Base-by-base conservation (phyloP, 1,140 invertebrate species). In the Drosophila kepulauana region DNA sequence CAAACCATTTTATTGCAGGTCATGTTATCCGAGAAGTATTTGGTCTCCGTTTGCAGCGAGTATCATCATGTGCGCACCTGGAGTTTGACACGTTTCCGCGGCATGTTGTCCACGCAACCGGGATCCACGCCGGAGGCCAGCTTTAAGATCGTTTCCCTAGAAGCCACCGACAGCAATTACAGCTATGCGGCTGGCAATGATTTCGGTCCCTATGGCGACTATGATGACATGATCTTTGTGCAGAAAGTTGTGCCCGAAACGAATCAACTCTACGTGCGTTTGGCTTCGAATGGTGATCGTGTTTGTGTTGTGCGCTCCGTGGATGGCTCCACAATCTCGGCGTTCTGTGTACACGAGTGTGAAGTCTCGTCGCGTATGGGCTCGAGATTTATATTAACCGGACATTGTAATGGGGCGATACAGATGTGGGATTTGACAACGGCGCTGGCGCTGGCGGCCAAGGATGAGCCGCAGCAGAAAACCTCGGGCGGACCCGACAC, bases 401-500 rank as follows among this genome's bases (percentile, higher is more conserved):
- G 98, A 4, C 98, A 99, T 92, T 95, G 96, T 13, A 99, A 98
- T 92, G 98, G 99, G 52, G 96, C 97, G 57, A 97, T 99, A 80
- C 98, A 99, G 94, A 98, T 99, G 97, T 99, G 98, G 98, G 98
- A 99, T 94, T 94, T 99, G 35, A 99, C 98, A 2, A 99, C 98
- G 7, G 98, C 98, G 51, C 93, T 99, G 15, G 98, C 99, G 93
- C 94, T 97, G 62, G 94, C 95, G 87, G 93, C 95, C 82, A 95
- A 97, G 94, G 94, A 94, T 82, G 93, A 94, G 92, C 93, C 94
- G 92, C 94, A 95, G 96, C 92, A 93, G 77, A 86, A 91, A 82
- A 84, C 79, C 25, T 95, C 95, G 74, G 98, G 98, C 81, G 98
- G 98, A 46, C 98, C 98, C 54, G 96, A 96, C 11, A 95, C 98